Evolutionary conservation across 2,888 invertebrate species (phyloP).

Genomic region (Pherbina coryleti): DNA sequence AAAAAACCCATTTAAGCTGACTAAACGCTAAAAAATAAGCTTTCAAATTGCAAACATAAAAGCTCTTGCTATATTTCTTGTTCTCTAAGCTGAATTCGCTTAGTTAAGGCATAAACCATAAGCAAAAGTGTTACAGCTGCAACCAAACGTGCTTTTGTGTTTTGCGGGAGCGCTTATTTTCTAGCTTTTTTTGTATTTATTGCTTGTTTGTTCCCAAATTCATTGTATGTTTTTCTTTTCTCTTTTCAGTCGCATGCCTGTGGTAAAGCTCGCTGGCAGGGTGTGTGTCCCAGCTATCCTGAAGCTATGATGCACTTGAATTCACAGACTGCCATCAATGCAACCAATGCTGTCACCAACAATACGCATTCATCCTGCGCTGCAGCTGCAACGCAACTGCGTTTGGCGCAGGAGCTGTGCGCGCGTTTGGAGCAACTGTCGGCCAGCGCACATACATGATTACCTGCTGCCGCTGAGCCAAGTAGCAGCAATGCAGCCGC

Average conservation of each 20-base stretch:
- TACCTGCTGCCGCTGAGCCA: neutral
- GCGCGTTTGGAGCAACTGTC: slow-evolving; percentile 72
- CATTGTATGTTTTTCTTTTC: slow-evolving; percentile 36
- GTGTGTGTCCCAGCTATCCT: slow-evolving; percentile 74
- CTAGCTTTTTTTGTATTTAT: neutral
- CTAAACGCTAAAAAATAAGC: neutral
- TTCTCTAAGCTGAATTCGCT: too few species aligned
- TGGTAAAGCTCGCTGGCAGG: slow-evolving; percentile 80
- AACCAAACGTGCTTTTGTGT: too few species aligned
- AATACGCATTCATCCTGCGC: slow-evolving; percentile 58
- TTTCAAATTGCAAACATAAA: neutral
- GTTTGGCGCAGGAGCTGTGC: slow-evolving; percentile 72
- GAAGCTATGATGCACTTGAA: slow-evolving; percentile 61
- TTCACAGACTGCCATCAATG: slow-evolving; percentile 44
- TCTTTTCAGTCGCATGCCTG: slow-evolving; percentile 77
- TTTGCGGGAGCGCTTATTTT: too few species aligned
- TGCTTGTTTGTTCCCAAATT: neutral
- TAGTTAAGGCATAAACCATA: neutral
- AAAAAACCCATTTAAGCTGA: too few species aligned
- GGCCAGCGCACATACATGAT: slow-evolving; percentile 65
- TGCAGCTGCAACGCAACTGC: slow-evolving; percentile 66
- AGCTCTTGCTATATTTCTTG: too few species aligned
- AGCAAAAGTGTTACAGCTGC: neutral
- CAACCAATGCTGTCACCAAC: slow-evolving; percentile 53
- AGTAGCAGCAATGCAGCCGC: neutral